phyloP scores from a whole-genome alignment of 2,888 invertebrate species.

The Esperia sulphurella region DNA sequence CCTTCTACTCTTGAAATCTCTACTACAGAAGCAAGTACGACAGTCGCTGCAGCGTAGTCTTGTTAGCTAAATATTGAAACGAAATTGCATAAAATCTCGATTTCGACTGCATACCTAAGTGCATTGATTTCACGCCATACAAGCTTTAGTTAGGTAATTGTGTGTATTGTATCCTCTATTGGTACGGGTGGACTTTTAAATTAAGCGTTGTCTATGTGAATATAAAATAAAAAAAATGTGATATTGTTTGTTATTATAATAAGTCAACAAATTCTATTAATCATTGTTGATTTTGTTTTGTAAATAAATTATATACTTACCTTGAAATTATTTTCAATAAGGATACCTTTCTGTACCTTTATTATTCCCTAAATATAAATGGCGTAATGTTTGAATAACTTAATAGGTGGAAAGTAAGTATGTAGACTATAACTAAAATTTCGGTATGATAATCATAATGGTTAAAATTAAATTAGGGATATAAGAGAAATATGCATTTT shows the following conservation, averaged over 20 bases:
- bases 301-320: conserved; percentile 10
- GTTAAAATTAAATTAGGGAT: no score
- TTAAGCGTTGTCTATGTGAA: conserved; percentile 1
- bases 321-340: background rate
- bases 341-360: no score
- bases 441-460: no score
- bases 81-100: conserved; percentile 1
- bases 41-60: conserved; percentile 13
- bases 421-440: no score
- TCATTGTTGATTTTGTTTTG: conserved; percentile 5
- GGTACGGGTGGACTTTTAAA: conserved; percentile 13
- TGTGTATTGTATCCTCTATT: conserved; percentile 4
- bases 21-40: conserved; percentile 6
- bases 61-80: conserved; percentile 7
- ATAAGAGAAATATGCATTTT: no score
- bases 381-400: no score
- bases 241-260: conserved; percentile 4
- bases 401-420: no score
- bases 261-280: background rate
- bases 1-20: background rate
- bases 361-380: no score
- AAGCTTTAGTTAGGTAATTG: conserved; percentile 3
- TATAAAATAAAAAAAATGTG: conserved; percentile 9
- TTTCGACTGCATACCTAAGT: background rate
- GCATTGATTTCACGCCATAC: conserved; percentile 2